These are phyloP conservation scores for Apogon talboti DNA, from an alignment of 2,797 vertebrate genomes.

Conservation along the genomic window DNA sequence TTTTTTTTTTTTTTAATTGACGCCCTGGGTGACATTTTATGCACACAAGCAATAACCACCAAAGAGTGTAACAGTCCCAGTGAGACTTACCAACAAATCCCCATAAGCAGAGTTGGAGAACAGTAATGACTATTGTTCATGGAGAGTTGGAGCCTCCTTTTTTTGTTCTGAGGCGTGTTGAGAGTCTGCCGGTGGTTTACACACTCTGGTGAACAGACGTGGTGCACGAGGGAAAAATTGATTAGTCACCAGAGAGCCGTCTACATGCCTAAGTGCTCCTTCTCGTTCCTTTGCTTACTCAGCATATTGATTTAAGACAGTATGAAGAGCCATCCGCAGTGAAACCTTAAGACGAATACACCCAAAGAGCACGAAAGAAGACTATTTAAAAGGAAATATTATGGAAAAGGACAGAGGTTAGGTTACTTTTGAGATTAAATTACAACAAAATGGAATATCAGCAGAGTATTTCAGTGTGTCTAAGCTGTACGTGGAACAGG, in stretches of 20 bases:
- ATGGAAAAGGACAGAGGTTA: background rate
- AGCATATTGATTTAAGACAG: conserved; percentile 53
- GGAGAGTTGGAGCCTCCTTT: conserved; percentile 19
- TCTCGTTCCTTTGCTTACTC: conserved; percentile 42
- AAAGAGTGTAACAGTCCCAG: conserved; percentile 50
- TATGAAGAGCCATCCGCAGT: conserved; percentile 31
- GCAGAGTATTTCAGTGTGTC: background rate
- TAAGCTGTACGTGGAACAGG: conserved; percentile 6
- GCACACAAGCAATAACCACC: conserved; percentile 68
- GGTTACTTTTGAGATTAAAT: conserved; percentile 13
- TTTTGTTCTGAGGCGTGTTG: conserved; percentile 35
- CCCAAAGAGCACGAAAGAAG: conserved; percentile 10
- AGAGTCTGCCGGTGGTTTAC: conserved; percentile 53
- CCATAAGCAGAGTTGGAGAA: conserved; percentile 4
- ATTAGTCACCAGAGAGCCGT: conserved; percentile 51
- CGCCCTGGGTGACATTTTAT: conserved; percentile 64
- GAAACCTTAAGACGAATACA: conserved; percentile 12
- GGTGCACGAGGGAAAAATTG: conserved; percentile 34
- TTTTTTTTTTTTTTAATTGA: conserved; percentile 59
- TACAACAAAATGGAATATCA: conserved; percentile 17
- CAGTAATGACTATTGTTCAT: conserved; percentile 37
- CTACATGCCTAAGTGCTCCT: conserved; percentile 37
- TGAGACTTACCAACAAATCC: conserved; percentile 47
- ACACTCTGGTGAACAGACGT: conserved; percentile 32
- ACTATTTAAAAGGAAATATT: conserved; percentile 6